Percentiles rank a stretch among this genome's conserved stretches.
phyloP scores from a whole-genome alignment of 1,140 invertebrate species.

The Mactra quadrangularis region DNA sequence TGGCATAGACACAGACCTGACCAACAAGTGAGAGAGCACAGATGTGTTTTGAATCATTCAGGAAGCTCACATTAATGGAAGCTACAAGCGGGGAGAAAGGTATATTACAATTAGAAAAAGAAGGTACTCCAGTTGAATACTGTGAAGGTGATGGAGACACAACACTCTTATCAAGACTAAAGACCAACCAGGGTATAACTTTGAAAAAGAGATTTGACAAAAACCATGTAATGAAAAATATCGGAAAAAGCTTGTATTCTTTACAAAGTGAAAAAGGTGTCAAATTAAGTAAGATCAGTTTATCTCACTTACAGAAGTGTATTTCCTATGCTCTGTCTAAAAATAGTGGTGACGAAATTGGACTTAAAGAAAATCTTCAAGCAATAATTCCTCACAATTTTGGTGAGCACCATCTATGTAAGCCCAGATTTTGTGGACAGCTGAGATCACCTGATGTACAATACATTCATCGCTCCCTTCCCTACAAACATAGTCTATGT shows the following conservation, averaged over 20 bases:
- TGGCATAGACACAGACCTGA: slow-evolving; percentile 19
- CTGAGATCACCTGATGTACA: slow-evolving; percentile 9
- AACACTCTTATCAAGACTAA: slow-evolving; percentile 13
- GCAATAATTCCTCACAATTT: slow-evolving; percentile 57
- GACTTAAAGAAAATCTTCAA: slow-evolving; percentile 49
- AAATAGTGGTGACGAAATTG: slow-evolving; percentile 44
- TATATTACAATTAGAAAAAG: slow-evolving; percentile 22
- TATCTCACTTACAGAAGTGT: slow-evolving; percentile 47
- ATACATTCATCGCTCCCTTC: slow-evolving; percentile 51
- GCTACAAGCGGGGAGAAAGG: slow-evolving; percentile 44
- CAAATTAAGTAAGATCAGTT: slow-evolving; percentile 43
- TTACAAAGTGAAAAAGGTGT: slow-evolving; percentile 26
- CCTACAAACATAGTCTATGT: slow-evolving; percentile 22
- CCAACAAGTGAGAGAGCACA: neutral
- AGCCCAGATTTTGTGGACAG: slow-evolving; percentile 54
- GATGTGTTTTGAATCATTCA: slow-evolving; percentile 4
- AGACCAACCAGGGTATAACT: slow-evolving; percentile 1
- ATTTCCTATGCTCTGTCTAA: slow-evolving; percentile 59
- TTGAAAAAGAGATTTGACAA: slow-evolving; percentile 53
- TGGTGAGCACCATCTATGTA: slow-evolving; percentile 39
- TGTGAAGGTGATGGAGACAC: slow-evolving; percentile 57
- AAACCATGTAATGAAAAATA: slow-evolving; percentile 58
- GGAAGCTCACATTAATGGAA: slow-evolving; percentile 49
- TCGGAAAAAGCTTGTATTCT: slow-evolving; percentile 37
- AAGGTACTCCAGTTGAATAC: slow-evolving; percentile 43